Conservation (phyloP, 30 jellyfish, hydroid and myxozoan genomes). For the Hydractinia echinata region DNA sequence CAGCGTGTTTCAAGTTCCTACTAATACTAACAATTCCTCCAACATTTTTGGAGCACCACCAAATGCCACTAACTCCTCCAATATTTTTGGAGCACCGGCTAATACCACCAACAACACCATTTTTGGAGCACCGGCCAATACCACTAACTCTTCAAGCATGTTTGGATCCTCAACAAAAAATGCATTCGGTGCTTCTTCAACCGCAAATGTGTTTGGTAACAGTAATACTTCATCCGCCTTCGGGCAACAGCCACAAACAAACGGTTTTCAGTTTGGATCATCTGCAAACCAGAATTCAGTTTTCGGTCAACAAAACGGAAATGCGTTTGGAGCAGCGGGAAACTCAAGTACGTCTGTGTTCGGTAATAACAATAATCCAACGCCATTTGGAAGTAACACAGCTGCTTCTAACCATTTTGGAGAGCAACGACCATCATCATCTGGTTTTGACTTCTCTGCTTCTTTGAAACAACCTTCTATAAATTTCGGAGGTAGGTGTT, state of each 20-base stretch:
- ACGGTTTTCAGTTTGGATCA: slow-evolving; percentile 14
- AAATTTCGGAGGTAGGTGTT: background rate
- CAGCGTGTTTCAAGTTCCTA: background rate
- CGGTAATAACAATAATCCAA: background rate
- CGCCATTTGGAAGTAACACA: background rate
- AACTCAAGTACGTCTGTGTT: too few species aligned
- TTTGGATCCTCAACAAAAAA: background rate
- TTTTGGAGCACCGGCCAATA: background rate
- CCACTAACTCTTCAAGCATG: background rate
- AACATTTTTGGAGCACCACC: slow-evolving; percentile 37
- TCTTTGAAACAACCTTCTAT: slow-evolving; percentile 11
- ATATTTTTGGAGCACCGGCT: slow-evolving; percentile 24
- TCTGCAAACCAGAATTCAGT: too few species aligned
- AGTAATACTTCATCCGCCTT: background rate
- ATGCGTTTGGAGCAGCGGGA: too few species aligned
- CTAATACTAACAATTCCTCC: slow-evolving; percentile 10
- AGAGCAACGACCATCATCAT: background rate
- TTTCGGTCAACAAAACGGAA: too few species aligned
- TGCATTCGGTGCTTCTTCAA: background rate
- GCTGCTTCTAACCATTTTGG: background rate
- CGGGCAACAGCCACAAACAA: slow-evolving; percentile 8
- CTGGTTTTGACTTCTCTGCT: too few species aligned
- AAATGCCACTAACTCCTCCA: background rate
- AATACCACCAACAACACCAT: background rate
- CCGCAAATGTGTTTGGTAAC: too few species aligned